phyloP scores from a whole-genome alignment of 2,113 vertebrate species.

The Neolamprologus falcicula region DNA sequence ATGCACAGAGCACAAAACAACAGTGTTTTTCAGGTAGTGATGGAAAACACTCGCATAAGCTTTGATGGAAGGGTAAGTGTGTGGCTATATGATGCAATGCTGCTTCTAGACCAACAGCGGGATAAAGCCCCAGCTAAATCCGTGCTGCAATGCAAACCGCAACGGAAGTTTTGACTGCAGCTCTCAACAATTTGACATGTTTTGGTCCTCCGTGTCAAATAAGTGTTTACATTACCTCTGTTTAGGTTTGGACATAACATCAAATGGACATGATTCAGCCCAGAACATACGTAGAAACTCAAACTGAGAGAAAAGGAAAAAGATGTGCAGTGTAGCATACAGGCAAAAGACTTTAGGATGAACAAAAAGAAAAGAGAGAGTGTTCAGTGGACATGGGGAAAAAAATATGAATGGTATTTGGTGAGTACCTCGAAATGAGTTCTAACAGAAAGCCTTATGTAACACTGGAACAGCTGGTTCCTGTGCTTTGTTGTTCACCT shows the following conservation, averaged over 20 bases:
- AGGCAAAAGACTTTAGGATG: background rate
- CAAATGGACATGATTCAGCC: conserved; percentile 56
- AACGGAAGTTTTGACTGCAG: conserved; percentile 53
- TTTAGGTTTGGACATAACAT: conserved; percentile 47
- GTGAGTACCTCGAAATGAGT: background rate
- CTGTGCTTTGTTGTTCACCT: background rate
- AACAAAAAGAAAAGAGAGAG: background rate
- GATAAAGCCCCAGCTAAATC: background rate
- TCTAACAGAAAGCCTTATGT: background rate
- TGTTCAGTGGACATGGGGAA: background rate
- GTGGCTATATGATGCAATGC: background rate
- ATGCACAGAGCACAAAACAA: background rate
- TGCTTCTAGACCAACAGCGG: background rate
- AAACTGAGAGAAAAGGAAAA: background rate
- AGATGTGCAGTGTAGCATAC: background rate
- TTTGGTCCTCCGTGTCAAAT: conserved; percentile 53
- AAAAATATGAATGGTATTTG: background rate
- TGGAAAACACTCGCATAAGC: background rate
- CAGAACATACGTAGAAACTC: conserved; percentile 7
- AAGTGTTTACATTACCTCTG: conserved; percentile 53
- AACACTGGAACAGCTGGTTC: background rate
- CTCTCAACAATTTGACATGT: conserved; percentile 56
- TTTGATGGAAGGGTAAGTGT: background rate
- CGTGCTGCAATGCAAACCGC: conserved; percentile 23
- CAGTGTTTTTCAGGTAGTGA: background rate